These are phyloP conservation scores for Hafferia zeledoni DNA, from an alignment of 2,797 vertebrate genomes.

Conservation along the genomic window DNA sequence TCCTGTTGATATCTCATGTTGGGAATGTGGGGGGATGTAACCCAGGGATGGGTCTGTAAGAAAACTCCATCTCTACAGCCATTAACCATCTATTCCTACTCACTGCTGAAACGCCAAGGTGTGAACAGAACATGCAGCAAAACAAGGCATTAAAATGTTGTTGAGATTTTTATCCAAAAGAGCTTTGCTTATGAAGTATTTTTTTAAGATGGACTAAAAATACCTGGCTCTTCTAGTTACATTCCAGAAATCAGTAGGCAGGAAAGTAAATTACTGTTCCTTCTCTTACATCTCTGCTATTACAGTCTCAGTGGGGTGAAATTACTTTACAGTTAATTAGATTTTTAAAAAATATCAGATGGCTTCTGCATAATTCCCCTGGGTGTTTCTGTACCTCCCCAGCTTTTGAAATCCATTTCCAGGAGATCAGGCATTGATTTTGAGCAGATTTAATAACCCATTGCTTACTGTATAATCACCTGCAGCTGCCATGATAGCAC, in stretches of 20 bases:
- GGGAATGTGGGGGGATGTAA: neutral
- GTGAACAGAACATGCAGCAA: neutral
- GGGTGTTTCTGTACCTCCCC: conserved; percentile 4
- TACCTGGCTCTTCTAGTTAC: conserved; percentile 17
- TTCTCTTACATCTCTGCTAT: conserved; percentile 2
- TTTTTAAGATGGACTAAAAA: conserved; percentile 21
- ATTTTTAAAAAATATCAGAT: conserved; percentile 4
- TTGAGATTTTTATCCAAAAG: neutral
- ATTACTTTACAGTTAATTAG: conserved; percentile 57
- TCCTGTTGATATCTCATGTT: neutral
- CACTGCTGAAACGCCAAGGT: neutral
- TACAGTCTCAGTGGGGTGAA: neutral
- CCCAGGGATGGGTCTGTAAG: neutral
- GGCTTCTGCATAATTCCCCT: conserved; percentile 10
- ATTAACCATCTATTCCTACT: neutral
- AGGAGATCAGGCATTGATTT: conserved; percentile 42
- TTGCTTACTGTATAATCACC: conserved; percentile 10
- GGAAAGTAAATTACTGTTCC: conserved; percentile 2
- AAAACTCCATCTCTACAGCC: neutral
- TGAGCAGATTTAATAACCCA: conserved; percentile 38
- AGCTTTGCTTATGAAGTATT: neutral
- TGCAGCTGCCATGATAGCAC: neutral
- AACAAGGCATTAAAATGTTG: neutral
- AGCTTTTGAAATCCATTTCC: conserved; percentile 29
- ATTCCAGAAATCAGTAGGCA: conserved; percentile 37